Conservation (phyloP, 2,797 vertebrate species). For the Danionella dracula region DNA sequence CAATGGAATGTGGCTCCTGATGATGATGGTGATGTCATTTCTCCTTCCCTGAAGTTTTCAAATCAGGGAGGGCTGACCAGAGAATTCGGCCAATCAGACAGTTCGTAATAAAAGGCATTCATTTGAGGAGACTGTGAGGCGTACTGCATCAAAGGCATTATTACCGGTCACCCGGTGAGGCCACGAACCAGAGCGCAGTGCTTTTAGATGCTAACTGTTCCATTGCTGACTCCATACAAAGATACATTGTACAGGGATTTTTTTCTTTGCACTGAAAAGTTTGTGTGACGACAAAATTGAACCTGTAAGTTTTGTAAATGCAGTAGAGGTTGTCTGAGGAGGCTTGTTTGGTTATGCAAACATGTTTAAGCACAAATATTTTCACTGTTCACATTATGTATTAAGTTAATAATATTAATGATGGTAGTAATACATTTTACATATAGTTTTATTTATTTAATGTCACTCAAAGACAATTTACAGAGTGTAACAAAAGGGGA, state of each 20-base stretch:
- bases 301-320: not conserved
- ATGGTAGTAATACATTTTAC: too few species aligned
- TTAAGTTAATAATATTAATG: too few species aligned
- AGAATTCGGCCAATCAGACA: constrained; percentile 31
- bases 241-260: not conserved
- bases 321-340: too few species aligned
- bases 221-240: constrained; percentile 24
- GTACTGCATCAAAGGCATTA: constrained; percentile 45
- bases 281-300: not conserved
- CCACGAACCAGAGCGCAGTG: constrained; percentile 14
- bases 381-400: too few species aligned
- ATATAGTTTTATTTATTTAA: too few species aligned
- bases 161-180: constrained; percentile 26
- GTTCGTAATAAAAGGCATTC: constrained; percentile 56
- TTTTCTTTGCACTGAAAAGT: not conserved
- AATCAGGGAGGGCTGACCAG: constrained; percentile 38
- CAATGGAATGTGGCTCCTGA: constrained; percentile 69
- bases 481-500: too few species aligned
- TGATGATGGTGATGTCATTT: constrained; percentile 73
- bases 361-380: too few species aligned
- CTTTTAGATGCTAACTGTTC: constrained; percentile 32
- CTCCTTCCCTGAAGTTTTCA: constrained; percentile 61
- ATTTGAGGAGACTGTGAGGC: constrained; percentile 57
- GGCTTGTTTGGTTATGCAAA: too few species aligned
- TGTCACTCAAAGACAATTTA: too few species aligned